Percentiles rank a stretch among this genome's conserved stretches.
Conservation (phyloP, 2,113 vertebrate genomes). For the Leiothrix lutea region DNA sequence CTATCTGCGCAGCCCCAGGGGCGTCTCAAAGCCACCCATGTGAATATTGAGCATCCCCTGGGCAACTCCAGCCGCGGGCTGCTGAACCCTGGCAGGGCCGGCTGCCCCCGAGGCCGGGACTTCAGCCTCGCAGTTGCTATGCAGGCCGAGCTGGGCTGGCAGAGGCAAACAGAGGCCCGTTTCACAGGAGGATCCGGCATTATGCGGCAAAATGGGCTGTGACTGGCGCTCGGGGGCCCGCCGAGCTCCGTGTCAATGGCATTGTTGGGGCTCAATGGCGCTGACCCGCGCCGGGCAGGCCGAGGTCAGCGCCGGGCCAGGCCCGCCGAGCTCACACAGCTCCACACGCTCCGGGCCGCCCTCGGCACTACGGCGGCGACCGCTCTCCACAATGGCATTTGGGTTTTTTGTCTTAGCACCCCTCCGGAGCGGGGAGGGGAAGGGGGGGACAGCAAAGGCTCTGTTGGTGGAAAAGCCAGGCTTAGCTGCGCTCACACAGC, state of each 20-base stretch:
- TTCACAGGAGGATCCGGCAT: background rate
- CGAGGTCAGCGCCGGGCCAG: slow-evolving; percentile 19
- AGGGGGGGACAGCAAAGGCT: background rate
- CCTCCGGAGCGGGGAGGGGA: background rate
- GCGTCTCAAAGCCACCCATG: background rate
- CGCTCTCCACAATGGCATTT: background rate
- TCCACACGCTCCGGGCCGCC: background rate
- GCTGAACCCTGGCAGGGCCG: background rate
- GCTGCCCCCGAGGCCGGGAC: too few species aligned
- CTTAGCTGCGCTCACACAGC: background rate
- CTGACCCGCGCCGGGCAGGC: background rate
- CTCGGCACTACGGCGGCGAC: background rate
- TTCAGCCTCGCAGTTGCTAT: background rate
- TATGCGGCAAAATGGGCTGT: background rate
- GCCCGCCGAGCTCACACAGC: background rate
- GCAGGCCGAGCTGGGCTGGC: background rate
- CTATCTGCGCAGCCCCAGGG: background rate
- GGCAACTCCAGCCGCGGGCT: background rate
- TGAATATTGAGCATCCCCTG: background rate
- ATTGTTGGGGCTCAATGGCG: background rate
- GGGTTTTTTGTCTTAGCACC: slow-evolving; percentile 18
- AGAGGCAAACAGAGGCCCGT: background rate
- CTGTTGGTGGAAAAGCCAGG: background rate
- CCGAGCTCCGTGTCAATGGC: background rate
- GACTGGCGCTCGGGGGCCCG: background rate